Conservation (phyloP, 2,888 invertebrate species). For the Auanema sp. region DNA sequence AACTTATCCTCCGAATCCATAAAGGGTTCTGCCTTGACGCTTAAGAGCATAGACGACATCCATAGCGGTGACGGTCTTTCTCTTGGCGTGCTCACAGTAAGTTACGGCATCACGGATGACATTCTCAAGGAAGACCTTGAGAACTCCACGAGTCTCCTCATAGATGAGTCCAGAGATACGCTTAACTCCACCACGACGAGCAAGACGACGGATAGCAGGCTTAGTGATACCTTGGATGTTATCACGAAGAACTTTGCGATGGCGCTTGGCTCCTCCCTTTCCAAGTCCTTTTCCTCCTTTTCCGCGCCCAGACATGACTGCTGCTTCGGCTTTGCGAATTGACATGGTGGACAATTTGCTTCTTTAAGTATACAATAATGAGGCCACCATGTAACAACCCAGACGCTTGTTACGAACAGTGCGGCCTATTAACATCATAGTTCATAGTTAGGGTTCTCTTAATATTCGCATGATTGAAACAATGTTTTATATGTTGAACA, state of each 20-base stretch:
- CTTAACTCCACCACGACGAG: slow-evolving; percentile 67
- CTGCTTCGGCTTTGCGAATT: too few relatives aligned
- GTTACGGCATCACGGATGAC: slow-evolving; percentile 83
- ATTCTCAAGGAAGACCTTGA: slow-evolving; percentile 74
- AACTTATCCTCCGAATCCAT: slow-evolving; percentile 61
- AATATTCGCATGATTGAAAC: too few relatives aligned
- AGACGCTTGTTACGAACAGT: too few relatives aligned
- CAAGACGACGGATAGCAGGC: slow-evolving; percentile 68
- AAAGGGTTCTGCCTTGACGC: slow-evolving; percentile 61
- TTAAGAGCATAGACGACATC: slow-evolving; percentile 76
- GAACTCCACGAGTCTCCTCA: slow-evolving; percentile 51
- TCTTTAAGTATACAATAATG: too few relatives aligned
- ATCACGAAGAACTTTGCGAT: slow-evolving; percentile 75
- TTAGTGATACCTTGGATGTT: slow-evolving; percentile 70
- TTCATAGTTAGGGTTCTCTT: too few relatives aligned
- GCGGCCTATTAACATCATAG: too few relatives aligned
- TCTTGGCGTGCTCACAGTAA: slow-evolving; percentile 84
- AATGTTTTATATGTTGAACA: too few relatives aligned
- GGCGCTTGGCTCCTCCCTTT: slow-evolving; percentile 81
- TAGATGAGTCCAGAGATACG: slow-evolving; percentile 60
- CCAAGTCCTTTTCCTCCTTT: too few relatives aligned
- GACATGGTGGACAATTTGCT: too few relatives aligned
- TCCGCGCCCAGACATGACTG: too few relatives aligned
- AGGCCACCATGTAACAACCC: too few relatives aligned
- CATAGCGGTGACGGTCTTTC: slow-evolving; percentile 86